Base-by-base conservation (phyloP, 1,140 invertebrate species). In the Pararge aegeria region DNA sequence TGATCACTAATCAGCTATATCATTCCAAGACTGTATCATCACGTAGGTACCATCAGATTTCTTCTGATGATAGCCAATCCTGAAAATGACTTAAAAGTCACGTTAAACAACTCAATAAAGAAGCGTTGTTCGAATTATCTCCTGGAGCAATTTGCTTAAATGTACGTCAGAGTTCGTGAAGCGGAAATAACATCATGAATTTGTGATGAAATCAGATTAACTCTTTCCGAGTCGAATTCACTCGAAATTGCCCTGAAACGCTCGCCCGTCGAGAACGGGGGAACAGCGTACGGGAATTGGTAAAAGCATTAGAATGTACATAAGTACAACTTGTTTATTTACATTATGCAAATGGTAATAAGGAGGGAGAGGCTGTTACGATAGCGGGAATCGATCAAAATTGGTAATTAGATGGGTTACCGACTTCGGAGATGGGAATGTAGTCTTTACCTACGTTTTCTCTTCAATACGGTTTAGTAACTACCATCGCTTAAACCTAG, bases 121-220 rank as follows among this genome's bases (percentile, higher is more conserved):
- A 46, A 21, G 12, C 18, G 21, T 20, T 10, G 18, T 21, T 46
- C 4, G 20, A 46, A 20, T 46, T 46, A 16, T 46, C 18, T 34
- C 18, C 10, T 12, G 20, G 18, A 16, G 20, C 18, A 46, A 46
- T 46, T 20, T 46, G 42, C 42, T 21, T 46, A 46, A 46, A 46
- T 46, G 19, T 54, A 34, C n/a, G 30, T 34, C 30, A 3, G 30
- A 10, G 30, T 3, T 54, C 44, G 13, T 51, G 55, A 55, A 10
- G 12, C 34, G 51, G 54, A 63, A 60, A 63, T 63, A 49, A 58
- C 38, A 21, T 57, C 61, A 63, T 68, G 66, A 64, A 68, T 64
- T 49, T 50, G 51, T 64, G 50, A 68, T 63, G 58, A 54, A 40
- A 50, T 64, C 61, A 68, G 66, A 68, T 64, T 64, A 63, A 58